These are phyloP conservation scores for Notothenia coriiceps DNA, from an alignment of 2,113 vertebrate genomes.

Conservation along the genomic window DNA sequence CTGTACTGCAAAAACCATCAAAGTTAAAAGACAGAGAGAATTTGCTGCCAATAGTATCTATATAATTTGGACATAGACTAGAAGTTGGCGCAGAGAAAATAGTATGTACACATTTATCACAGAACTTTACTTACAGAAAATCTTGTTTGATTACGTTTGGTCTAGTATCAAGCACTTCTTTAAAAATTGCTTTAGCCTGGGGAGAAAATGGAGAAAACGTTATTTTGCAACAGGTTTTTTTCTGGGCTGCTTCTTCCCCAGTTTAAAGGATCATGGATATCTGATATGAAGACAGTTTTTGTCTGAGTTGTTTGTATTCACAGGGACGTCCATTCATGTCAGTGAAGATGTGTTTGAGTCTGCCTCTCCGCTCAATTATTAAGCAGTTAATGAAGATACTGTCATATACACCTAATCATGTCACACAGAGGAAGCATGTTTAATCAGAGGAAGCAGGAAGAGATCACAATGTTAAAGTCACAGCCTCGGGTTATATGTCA, in stretches of 20 bases:
- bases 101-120: not conserved
- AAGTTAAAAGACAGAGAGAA: not conserved
- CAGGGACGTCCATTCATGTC: conserved; percentile 40
- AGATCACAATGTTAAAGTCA: conserved; percentile 22
- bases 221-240: not conserved
- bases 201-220: conserved; percentile 17
- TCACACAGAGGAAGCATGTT: conserved; percentile 44
- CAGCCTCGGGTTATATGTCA: not conserved
- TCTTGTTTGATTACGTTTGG: conserved; percentile 46
- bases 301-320: conserved; percentile 13
- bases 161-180: conserved; percentile 29
- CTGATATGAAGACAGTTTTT: conserved; percentile 16
- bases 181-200: conserved; percentile 82
- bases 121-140: conserved; percentile 76
- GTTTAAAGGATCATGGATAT: conserved; percentile 27
- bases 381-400: conserved; percentile 55
- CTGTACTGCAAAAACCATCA: conserved; percentile 2
- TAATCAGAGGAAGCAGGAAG: conserved; percentile 34
- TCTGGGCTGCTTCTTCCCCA: not conserved
- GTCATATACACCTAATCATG: conserved; percentile 41
- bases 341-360: conserved; percentile 33
- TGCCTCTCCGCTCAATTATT: conserved; percentile 69
- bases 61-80: not conserved
- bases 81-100: not conserved
- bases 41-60: not conserved